Evolutionary conservation across 2,113 vertebrate species (phyloP).

Genomic region (Tetrax tetrax): DNA sequence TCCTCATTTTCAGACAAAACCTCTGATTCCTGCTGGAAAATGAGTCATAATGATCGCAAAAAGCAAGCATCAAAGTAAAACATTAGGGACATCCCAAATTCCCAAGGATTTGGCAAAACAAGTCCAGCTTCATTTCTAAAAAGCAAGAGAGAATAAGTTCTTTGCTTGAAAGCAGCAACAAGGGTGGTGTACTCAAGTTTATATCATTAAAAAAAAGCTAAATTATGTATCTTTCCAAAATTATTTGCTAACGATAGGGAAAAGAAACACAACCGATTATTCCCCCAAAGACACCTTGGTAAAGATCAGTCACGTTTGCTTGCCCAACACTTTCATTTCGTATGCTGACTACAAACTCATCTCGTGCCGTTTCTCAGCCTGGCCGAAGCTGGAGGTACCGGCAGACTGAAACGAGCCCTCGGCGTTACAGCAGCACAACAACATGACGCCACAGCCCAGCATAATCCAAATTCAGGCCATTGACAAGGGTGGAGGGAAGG

Average conservation of each 20-base stretch:
- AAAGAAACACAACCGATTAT: neutral
- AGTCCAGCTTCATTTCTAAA: neutral
- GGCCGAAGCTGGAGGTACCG: neutral
- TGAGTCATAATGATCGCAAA: neutral
- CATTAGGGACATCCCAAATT: neutral
- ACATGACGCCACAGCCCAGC: accelerated
- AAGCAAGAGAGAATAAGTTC: neutral
- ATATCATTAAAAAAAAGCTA: neutral
- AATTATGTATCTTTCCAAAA: neutral
- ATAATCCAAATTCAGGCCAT: neutral
- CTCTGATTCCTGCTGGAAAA: neutral
- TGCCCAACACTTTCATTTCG: neutral
- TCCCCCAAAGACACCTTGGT: neutral
- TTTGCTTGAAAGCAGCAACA: neutral
- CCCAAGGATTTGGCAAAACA: neutral
- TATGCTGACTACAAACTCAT: accelerated
- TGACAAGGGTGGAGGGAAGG: neutral
- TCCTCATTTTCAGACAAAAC: neutral
- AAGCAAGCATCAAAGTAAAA: neutral
- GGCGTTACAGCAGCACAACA: accelerated
- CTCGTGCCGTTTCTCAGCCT: neutral
- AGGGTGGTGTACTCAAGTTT: neutral
- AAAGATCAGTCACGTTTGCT: neutral
- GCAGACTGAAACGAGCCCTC: neutral
- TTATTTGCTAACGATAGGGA: neutral